Conservation (phyloP, 2,888 invertebrate species). For the Ophion ellenae region DNA sequence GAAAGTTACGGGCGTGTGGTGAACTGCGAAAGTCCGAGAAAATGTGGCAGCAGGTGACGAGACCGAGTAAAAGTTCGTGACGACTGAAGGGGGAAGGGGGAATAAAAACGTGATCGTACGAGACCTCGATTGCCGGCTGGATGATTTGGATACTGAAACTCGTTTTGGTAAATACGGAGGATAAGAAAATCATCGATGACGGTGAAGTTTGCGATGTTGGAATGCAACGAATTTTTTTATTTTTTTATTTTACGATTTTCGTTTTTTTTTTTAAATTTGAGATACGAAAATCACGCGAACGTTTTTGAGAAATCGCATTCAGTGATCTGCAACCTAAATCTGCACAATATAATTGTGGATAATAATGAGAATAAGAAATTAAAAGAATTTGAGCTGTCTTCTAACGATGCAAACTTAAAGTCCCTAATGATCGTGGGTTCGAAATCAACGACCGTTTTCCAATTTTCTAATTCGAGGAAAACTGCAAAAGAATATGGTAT, state of each 20-base stretch:
- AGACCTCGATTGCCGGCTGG: conserved; percentile 68
- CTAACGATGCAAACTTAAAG: no score
- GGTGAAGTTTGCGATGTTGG: neutral
- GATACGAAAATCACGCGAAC: no score
- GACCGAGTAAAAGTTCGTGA: conserved; percentile 42
- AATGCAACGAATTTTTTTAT: neutral
- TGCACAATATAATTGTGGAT: no score
- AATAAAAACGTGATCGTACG: conserved; percentile 27
- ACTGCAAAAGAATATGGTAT: no score
- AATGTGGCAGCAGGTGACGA: conserved; percentile 50
- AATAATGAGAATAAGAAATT: no score
- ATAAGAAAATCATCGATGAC: neutral
- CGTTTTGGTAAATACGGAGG: conserved; percentile 77
- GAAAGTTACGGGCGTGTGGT: conserved; percentile 17
- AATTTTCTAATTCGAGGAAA: no score
- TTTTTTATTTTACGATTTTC: no score
- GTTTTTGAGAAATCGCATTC: no score
- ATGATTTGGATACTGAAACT: conserved; percentile 83
- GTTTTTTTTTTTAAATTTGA: no score
- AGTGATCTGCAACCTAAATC: no score
- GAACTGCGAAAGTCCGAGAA: conserved; percentile 10
- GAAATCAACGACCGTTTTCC: neutral
- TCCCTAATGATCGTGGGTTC: neutral
- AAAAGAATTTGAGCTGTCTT: no score
- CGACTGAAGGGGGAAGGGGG: neutral